These are phyloP conservation scores for Pterobdella sp. DNA, from an alignment of 2,888 invertebrate genomes.

Conservation along the genomic window DNA sequence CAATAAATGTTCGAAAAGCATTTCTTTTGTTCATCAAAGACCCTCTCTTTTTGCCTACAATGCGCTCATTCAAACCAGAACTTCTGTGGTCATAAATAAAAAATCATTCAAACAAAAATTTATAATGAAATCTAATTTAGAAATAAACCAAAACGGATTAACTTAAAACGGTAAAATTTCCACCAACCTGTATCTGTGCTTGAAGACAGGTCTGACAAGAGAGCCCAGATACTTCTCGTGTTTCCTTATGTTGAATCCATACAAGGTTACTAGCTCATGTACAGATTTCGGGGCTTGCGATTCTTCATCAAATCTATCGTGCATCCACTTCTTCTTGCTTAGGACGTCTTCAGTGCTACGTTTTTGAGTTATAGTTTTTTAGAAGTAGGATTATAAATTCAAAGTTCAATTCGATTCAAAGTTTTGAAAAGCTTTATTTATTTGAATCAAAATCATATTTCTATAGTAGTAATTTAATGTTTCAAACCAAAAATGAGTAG, in stretches of 20 bases:
- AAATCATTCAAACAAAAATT: not conserved
- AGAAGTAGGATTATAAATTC: no score
- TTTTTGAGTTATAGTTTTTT: not conserved
- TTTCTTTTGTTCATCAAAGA: constrained; percentile 2
- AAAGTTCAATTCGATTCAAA: no score
- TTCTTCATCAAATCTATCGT: constrained; percentile 75
- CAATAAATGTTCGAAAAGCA: constrained; percentile 18
- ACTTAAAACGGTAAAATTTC: not conserved
- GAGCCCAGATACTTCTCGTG: constrained; percentile 36
- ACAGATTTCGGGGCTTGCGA: constrained; percentile 74
- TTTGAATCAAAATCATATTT: no score
- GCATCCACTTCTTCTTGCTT: constrained; percentile 65
- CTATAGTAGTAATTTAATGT: no score
- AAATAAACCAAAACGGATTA: not conserved
- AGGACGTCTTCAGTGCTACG: not conserved
- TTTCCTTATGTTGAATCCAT: constrained; percentile 82
- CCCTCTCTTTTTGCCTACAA: not conserved
- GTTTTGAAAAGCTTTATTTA: no score
- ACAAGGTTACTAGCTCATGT: constrained; percentile 72
- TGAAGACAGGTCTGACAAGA: not conserved
- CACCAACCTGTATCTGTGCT: constrained; percentile 1
- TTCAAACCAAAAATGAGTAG: no score
- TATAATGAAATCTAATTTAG: not conserved
- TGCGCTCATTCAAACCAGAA: not conserved
- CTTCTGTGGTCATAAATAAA: no score